phyloP scores from a whole-genome alignment of 23 tunicate genomes.

The Botrylloides violaceus region DNA sequence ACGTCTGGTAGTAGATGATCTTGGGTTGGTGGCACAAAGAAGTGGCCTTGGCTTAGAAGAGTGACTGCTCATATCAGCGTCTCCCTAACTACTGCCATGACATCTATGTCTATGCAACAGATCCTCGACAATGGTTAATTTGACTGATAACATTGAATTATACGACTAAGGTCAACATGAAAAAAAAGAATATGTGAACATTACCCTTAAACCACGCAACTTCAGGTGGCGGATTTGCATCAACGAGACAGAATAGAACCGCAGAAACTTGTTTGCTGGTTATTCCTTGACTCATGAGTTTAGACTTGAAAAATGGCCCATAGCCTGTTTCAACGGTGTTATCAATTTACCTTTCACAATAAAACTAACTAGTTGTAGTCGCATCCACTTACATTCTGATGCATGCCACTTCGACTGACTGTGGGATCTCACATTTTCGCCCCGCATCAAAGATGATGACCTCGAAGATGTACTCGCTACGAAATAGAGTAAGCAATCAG shows the following conservation, averaged over 20 bases:
- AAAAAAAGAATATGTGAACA: background rate
- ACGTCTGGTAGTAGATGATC: no score
- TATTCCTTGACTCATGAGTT: slow-evolving; percentile 15
- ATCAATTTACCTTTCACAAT: background rate
- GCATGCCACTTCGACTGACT: background rate
- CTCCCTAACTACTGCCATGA: no score
- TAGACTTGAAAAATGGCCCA: slow-evolving; percentile 8
- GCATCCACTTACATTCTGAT: background rate
- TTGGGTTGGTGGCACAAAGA: no score
- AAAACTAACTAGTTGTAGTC: background rate
- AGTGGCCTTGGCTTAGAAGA: no score
- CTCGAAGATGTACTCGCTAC: no score
- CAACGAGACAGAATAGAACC: slow-evolving; percentile 7
- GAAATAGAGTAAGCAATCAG: no score
- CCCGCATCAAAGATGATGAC: background rate
- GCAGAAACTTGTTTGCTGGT: slow-evolving; percentile 11
- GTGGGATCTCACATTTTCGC: background rate
- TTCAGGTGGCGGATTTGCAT: slow-evolving; percentile 19
- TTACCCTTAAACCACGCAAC: slow-evolving; percentile 21
- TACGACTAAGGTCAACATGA: no score
- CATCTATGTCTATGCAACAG: no score
- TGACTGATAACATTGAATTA: no score
- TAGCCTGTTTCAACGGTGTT: slow-evolving; percentile 3
- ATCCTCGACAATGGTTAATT: no score
- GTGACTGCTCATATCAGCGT: no score